Evolutionary conservation across 2,113 vertebrate species (phyloP), one percentile per base, ranked within the genome.

Genomic region (Festucalex cinctus): DNA sequence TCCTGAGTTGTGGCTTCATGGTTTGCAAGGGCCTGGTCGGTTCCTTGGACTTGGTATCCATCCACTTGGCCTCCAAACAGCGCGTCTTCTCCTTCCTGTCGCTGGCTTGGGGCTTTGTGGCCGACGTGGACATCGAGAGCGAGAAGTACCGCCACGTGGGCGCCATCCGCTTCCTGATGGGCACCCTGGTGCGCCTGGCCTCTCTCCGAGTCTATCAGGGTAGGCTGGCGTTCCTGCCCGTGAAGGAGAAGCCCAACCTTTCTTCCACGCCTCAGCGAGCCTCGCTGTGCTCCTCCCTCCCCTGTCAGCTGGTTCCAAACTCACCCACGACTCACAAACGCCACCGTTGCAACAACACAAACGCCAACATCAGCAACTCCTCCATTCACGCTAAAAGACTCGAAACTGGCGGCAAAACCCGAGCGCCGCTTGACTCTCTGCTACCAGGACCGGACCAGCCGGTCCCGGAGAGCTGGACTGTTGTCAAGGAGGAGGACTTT

Each of bases 101-200:
- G 67, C 82, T 97, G 20, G 89, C 96, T 51, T 98, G 97, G 96
- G 97, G 97, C 69, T 96, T 98, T 36, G 90, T 98, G 59, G 95
- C 96, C 0, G 97, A 98, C 0, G 95, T 99, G 32, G 97, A 99
- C 85, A 92, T 97, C 3, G 95, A 96, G 82, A 98, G 94, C 0
- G 96, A 98, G 90, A 95, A 93, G 86, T 97, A 95, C 71, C 94
- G 96, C 8, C 84, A 89, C 9, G 88, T 96, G 1, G 97, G 97
- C 19, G 91, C 91, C 0, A 88, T 92, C 13, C 96, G 96, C 72
- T 99, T 99, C 83, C 91, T 96, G 0, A 70, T 99, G 87, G 95
- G 97, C 68, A 95, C 94, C 0, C 76, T 95, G 70, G 90, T 93
- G 71, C 93, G 93, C 22, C 89, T 95, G 74, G 92, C 89, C 1